phyloP scores from a whole-genome alignment of 2,888 invertebrate genomes.

The Leucoma salicis region DNA sequence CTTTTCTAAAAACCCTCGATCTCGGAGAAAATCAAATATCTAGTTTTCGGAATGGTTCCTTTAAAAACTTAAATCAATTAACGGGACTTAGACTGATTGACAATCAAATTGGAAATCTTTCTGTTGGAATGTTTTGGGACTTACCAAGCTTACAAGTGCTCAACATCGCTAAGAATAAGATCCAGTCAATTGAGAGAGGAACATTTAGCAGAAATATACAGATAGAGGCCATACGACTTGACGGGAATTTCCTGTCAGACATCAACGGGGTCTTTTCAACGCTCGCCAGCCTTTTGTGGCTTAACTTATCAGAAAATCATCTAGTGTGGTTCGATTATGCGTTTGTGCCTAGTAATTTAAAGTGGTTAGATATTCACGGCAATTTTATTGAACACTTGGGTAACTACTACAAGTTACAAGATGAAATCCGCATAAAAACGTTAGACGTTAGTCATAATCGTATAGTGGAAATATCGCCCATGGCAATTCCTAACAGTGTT shows the following conservation, averaged over 20 bases:
- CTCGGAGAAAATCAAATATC: conserved; percentile 95
- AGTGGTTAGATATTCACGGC: conserved; percentile 95
- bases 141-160: conserved; percentile 91
- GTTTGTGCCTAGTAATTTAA: conserved; percentile 93
- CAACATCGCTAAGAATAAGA: conserved; percentile 94
- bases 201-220: conserved; percentile 91
- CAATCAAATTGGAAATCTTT: conserved; percentile 93
- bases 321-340: conserved; percentile 97
- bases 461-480: conserved; percentile 90
- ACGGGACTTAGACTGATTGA: conserved; percentile 94
- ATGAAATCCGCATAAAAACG: conserved; percentile 90
- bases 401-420: conserved; percentile 93
- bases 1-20: conserved; percentile 93
- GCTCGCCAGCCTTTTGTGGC: conserved; percentile 91
- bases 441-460: conserved; percentile 95
- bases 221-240: conserved; percentile 92
- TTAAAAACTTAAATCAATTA: conserved; percentile 92
- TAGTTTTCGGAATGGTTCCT: conserved; percentile 91
- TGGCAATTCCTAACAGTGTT: conserved; percentile 93
- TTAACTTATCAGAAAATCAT: conserved; percentile 95
- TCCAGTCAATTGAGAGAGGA: conserved; percentile 91
- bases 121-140: conserved; percentile 93
- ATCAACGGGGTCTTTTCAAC: conserved; percentile 95
- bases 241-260: conserved; percentile 93
- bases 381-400: conserved; percentile 94